phyloP scores from a whole-genome alignment of 2,797 vertebrate genomes.

The Garrulus glandarius region DNA sequence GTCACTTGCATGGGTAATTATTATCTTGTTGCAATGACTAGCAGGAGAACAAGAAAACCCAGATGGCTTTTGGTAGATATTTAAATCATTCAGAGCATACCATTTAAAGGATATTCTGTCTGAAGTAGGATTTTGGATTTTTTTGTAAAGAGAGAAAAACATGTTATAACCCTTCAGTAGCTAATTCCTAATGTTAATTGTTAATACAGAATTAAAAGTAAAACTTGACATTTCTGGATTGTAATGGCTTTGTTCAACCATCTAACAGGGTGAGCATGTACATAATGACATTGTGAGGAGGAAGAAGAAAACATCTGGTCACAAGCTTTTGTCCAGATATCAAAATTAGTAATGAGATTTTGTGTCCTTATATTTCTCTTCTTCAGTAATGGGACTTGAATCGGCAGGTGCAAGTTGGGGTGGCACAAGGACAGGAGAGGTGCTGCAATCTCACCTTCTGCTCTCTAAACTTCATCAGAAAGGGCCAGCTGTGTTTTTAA shows the following conservation, averaged over 20 bases:
- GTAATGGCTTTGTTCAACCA: background rate
- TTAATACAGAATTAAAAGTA: background rate
- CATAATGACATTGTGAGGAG: background rate
- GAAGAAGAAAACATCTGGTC: background rate
- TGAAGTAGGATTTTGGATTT: background rate
- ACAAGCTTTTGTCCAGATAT: background rate
- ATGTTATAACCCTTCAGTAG: background rate
- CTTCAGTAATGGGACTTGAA: background rate
- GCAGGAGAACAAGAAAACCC: background rate
- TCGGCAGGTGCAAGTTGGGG: background rate
- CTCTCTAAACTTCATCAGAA: background rate
- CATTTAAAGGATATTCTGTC: background rate
- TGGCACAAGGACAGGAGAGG: background rate
- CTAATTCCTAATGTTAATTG: background rate
- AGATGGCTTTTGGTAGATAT: background rate
- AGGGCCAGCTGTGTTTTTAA: background rate
- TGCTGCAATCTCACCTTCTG: background rate
- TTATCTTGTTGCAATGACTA: background rate
- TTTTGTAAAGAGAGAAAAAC: background rate
- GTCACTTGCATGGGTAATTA: background rate
- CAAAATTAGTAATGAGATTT: background rate
- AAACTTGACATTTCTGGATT: background rate
- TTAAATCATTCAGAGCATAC: background rate
- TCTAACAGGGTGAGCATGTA: background rate
- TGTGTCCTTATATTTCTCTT: background rate